Evolutionary conservation across 1,140 invertebrate species (phyloP).

Genomic region (Drosophila sproati): DNA sequence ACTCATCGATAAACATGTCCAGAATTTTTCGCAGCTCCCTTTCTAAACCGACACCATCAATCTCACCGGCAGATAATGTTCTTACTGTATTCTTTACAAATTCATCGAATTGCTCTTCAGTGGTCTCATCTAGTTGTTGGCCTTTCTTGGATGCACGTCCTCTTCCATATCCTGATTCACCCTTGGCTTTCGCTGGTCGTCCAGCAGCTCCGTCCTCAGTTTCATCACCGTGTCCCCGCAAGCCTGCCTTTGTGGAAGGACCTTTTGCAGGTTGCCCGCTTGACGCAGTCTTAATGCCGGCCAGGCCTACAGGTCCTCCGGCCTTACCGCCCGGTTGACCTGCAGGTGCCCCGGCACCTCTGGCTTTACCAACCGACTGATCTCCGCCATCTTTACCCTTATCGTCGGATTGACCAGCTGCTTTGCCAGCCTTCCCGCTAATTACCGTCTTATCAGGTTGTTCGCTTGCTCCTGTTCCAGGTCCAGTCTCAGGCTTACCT

Average conservation of each 20-base stretch:
- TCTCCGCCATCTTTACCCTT: constrained; percentile 2
- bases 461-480: background rate
- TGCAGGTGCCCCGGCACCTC: background rate
- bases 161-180: background rate
- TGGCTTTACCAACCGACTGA: background rate
- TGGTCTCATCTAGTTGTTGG: constrained; percentile 23
- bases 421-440: background rate
- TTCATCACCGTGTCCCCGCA: background rate
- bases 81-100: constrained; percentile 60
- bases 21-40: constrained; percentile 66
- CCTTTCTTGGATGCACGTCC: background rate
- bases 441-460: background rate
- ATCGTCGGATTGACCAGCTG: background rate
- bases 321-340: constrained; percentile 6
- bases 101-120: constrained; percentile 53
- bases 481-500: background rate
- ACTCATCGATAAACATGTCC: constrained; percentile 70
- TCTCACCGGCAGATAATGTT: constrained; percentile 46
- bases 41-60: constrained; percentile 57
- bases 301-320: background rate
- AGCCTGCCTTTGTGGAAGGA: constrained; percentile 1
- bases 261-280: background rate
- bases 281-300: background rate
- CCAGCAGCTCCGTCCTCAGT: background rate
- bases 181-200: background rate